Evolutionary conservation across 2,888 invertebrate species (phyloP), one percentile per base, ranked within the genome.

Genomic region (Hemicrepidius hirtus): DNA sequence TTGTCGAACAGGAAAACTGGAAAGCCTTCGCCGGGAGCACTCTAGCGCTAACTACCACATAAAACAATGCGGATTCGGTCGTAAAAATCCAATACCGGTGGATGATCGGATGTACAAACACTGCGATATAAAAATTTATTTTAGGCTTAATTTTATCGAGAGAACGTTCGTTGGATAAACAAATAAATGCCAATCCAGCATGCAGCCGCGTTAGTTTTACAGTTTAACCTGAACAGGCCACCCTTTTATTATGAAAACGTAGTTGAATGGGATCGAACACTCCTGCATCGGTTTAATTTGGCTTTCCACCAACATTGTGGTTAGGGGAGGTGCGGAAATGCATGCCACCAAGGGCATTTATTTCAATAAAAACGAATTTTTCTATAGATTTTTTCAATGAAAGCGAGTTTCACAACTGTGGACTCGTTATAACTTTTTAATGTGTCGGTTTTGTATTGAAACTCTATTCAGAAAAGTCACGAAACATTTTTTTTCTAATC

Each of bases 11-110:
- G 64, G 67, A 68, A 71, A 65, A 71, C 63, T 63, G 35, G 62
- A 74, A 69, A 57, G 63, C 66, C 68, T 50, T 66, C 69, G 78
- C 78, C 76, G 40, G 59, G 59, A 74, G 77, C 77, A 76, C 68
- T 79, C 78, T 74, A 78, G 76, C 77, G 76, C 78, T 72, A 77
- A 78, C 71, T 70, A 76, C 76, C 77, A 76, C 80, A 79, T 81
- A 80, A 80, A 81, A 79, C 78, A 79, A 79, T 79, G 76, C 78
- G 78, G 79, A 80, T 81, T 80, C 76, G 77, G 75, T 79, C 80
- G 78, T 81, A 79, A 80, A 81, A 80, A 78, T 75, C 75, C 71
- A 77, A 80, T 76, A 77, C 78, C 75, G 76, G 68, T 35, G 73
- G 77, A 75, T 76, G 78, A 80, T 80, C 79, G 79, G 74, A 75